Evolutionary conservation across 1,140 invertebrate species (phyloP).

Genomic region (Pogonomyrmex barbatus): DNA sequence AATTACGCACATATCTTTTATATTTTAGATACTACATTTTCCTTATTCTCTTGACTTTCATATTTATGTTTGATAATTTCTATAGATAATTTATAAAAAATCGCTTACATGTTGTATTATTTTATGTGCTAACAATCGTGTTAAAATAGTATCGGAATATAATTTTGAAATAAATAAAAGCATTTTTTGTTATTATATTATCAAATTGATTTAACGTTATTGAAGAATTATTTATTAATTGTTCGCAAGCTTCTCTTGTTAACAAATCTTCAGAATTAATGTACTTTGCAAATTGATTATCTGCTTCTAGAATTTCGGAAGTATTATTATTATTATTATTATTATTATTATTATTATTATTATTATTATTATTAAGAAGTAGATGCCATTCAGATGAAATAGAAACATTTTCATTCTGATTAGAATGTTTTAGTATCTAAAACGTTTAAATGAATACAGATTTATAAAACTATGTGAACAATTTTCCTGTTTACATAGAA

Average conservation of each 20-base stretch:
- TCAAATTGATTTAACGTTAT: constrained; percentile 26
- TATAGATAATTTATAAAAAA: constrained; percentile 12
- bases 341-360: background rate
- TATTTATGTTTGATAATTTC: constrained; percentile 15
- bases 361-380: background rate
- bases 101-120: constrained; percentile 27
- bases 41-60: background rate
- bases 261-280: constrained; percentile 9
- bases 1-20: constrained; percentile 18
- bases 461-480: background rate
- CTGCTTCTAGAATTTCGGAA: background rate
- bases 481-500: constrained; percentile 21
- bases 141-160: background rate
- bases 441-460: constrained; percentile 33
- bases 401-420: constrained; percentile 1
- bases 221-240: constrained; percentile 11
- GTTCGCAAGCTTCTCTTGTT: background rate
- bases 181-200: constrained; percentile 20
- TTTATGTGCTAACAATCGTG: constrained; percentile 6
- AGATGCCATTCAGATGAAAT: background rate
- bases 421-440: constrained; percentile 19
- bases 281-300: background rate
- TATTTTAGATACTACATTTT: background rate
- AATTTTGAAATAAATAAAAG: constrained; percentile 32
- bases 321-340: background rate